These are phyloP conservation scores for Didymodactylos carnosus DNA, from an alignment of 2,888 invertebrate genomes.

Conservation along the genomic window DNA sequence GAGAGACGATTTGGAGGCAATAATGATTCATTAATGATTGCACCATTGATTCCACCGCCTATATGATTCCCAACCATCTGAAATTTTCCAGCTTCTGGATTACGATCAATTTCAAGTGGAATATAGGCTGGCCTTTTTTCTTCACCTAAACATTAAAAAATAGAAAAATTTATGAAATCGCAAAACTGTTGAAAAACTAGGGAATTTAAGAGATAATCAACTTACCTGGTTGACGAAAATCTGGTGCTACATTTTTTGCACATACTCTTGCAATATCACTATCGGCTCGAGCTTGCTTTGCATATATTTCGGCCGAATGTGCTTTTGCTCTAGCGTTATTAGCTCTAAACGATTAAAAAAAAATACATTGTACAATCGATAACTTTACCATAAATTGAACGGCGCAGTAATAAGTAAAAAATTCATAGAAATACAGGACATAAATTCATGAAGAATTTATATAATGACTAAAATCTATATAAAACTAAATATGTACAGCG, in stretches of 20 bases:
- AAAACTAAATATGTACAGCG: too few species aligned
- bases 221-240: conserved; percentile 56
- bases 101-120: background rate
- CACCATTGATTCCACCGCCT: too few species aligned
- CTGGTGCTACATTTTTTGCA: conserved; percentile 89
- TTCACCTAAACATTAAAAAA: background rate
- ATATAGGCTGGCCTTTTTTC: background rate
- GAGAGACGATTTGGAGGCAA: too few species aligned
- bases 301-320: conserved; percentile 74
- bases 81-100: background rate
- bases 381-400: too few species aligned
- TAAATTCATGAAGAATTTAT: too few species aligned
- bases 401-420: too few species aligned
- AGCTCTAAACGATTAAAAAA: conserved; percentile 44
- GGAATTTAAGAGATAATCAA: background rate
- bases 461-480: too few species aligned
- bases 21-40: too few species aligned
- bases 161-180: background rate
- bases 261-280: conserved; percentile 78
- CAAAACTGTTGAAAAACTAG: too few species aligned
- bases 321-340: conserved; percentile 86
- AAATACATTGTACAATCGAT: too few species aligned
- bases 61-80: too few species aligned
- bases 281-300: conserved; percentile 78
- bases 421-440: too few species aligned